Percentiles rank a stretch among this genome's conserved stretches.
phyloP scores from a whole-genome alignment of 2,888 invertebrate species.

The Hypolimnas misippus region DNA sequence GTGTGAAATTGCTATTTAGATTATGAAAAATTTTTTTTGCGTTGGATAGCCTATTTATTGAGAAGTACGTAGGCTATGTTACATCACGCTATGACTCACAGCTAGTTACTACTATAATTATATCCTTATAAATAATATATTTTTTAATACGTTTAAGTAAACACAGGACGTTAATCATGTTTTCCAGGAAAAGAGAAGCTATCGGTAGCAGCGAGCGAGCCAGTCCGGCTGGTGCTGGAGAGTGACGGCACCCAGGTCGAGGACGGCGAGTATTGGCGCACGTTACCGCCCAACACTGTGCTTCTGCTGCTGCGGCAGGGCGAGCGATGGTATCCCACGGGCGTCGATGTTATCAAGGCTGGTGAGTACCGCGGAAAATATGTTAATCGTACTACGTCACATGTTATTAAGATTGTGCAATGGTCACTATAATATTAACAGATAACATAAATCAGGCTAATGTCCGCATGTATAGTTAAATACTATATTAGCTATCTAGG shows the following conservation, averaged over 20 bases:
- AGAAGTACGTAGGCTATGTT: too few relatives aligned
- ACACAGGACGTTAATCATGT: not conserved
- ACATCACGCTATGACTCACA: too few relatives aligned
- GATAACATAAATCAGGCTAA: too few relatives aligned
- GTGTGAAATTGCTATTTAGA: too few relatives aligned
- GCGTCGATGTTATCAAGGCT: conserved; percentile 97
- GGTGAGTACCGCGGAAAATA: conserved; percentile 83
- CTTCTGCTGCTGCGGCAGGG: conserved; percentile 94
- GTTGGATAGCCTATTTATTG: too few relatives aligned
- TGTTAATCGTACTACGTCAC: not conserved
- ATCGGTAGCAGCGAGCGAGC: conserved; percentile 93
- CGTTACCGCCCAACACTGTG: conserved; percentile 95
- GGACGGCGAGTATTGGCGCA: conserved; percentile 98
- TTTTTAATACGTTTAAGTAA: too few relatives aligned
- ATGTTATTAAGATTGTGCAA: not conserved
- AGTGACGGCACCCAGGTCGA: conserved; percentile 98
- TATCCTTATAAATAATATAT: too few relatives aligned
- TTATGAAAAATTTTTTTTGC: too few relatives aligned
- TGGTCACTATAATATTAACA: not conserved
- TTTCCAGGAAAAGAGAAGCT: conserved; percentile 93
- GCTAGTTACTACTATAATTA: too few relatives aligned
- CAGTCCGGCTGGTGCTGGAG: conserved; percentile 95
- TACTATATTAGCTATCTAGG: too few relatives aligned
- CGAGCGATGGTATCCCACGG: conserved; percentile 96
- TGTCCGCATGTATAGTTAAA: too few relatives aligned